Base-by-base conservation (phyloP, 1,140 invertebrate genomes). In the Harlomillsia oculata region DNA sequence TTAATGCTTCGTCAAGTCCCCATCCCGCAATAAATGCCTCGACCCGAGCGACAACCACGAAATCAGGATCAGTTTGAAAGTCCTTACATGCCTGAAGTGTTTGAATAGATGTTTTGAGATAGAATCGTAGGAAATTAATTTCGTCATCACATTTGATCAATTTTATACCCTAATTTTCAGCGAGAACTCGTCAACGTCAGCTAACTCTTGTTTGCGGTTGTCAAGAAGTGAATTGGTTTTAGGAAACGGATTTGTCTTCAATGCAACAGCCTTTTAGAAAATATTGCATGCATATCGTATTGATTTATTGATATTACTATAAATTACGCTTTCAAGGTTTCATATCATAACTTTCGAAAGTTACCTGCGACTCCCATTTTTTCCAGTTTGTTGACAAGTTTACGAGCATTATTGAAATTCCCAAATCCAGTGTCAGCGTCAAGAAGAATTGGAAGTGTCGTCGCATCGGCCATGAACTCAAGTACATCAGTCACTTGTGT, bases 361-460 rank as follows among this genome's bases (percentile, higher is more conserved):
- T 30, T 60, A 73, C 74, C 74, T 53, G 74, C 74, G 21, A 75
- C 64, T 14, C 73, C 73, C 45, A 72, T 67, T 28, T 73, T 69
- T 58, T 76, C 74, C 41, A 76, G 63, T 62, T 75, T 75, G 2
- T 66, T 60, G 11, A 76, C 72, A 30, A 76, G 66, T 53, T 72
- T 46, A 14, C 74, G 53, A 4, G 74, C 74, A 65, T 76, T 76
- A 63, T 76, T 76, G 60, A 76, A 76, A 59, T 76, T 76, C 14
- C 74, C 74, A 63, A 72, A 76, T 14, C 74, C 74, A 8, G 74
- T 75, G 61, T 76, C 74, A 32, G 73, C 74, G 64, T 76, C 74
- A 11, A 76, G 58, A n/a, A 76, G 64, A 37, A 76, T 74, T 1
- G 74, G 74, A 18, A 75, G 65, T 16, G 62, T 36, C n/a, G 71